Percentiles rank a stretch among this genome's conserved stretches.
Conservation (phyloP, 2,888 invertebrate species). For the Phengaris arion region DNA sequence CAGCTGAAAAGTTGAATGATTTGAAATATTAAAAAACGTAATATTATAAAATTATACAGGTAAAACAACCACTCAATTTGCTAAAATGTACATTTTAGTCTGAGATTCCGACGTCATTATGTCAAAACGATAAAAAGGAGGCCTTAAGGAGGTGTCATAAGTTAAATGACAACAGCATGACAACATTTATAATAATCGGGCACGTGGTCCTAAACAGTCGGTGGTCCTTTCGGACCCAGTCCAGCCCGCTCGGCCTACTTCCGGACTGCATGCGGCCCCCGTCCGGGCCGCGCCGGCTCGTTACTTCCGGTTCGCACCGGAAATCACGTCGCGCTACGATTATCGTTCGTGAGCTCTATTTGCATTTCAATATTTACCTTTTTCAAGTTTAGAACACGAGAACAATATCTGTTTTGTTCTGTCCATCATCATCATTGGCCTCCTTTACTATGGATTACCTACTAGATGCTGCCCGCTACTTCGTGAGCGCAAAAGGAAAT, state of each 20-base stretch:
- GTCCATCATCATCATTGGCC: neutral
- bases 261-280: neutral
- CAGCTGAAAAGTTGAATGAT: too few species aligned
- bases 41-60: too few species aligned
- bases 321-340: slow-evolving; percentile 21
- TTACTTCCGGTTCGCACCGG: neutral
- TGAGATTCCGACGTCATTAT: neutral
- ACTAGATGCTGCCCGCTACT: too few species aligned
- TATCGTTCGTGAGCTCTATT: slow-evolving; percentile 10
- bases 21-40: too few species aligned
- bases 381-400: neutral
- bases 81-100: neutral
- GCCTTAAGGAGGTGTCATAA: neutral
- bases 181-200: neutral
- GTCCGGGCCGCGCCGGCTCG: slow-evolving; percentile 6
- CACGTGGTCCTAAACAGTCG: neutral
- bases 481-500: too few species aligned
- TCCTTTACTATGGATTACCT: too few species aligned
- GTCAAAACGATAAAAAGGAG: neutral
- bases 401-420: neutral
- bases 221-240: neutral
- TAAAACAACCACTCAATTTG: neutral
- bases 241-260: neutral
- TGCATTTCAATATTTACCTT: slow-evolving; percentile 20
- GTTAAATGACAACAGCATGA: neutral